Base-by-base conservation (phyloP, 2,888 invertebrate genomes). In the Drosophila acutilabella region DNA sequence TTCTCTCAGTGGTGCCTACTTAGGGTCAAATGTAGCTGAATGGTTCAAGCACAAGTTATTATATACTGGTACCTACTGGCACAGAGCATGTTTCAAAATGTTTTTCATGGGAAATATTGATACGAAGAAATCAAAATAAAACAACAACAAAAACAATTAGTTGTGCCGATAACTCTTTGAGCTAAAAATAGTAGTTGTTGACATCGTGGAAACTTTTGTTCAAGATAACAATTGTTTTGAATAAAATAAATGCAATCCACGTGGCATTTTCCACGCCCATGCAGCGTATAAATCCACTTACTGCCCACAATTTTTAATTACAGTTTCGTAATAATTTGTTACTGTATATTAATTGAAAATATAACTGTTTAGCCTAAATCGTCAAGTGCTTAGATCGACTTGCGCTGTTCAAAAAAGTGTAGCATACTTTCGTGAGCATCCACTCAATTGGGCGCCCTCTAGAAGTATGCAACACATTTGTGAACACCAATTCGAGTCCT, bases 341-440 rank as follows among this genome's bases (percentile, higher is more conserved):
- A n/a, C n/a, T n/a, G 20, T 20, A 20, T n/a, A 20, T 20, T 20
- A 20, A 20, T 3, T 20, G 20, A 2, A 20, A 13, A 5, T 5
- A 44, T 42, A 2, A 7, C 5, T 7, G 1, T 41, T 4, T 11
- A 10, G 4, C 11, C 18, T 10, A 38, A 13, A n/a, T n/a, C 13
- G 36, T 13, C 11, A 4, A 36, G 36, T 36, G 13, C 2, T 41
- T 1, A 11, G 1, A 1, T 6, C 30, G 6, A 30, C 8, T 30
- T 8, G 16, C 16, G 18, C 4, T 4, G 7, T 13, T 4, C 1
- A 18, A 50, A 40, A 51, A 56, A 18, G 6, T 71, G 40, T 71
- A 54, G 71, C 71, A 71, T 71, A 71, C 71, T 74, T 71, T 59
- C 13, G 16, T 8, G n/a, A 30, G 30, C 18, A 3, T 1, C n/a